Evolutionary conservation across 2,113 vertebrate genomes (phyloP).

Genomic region (Carlito syrichta): DNA sequence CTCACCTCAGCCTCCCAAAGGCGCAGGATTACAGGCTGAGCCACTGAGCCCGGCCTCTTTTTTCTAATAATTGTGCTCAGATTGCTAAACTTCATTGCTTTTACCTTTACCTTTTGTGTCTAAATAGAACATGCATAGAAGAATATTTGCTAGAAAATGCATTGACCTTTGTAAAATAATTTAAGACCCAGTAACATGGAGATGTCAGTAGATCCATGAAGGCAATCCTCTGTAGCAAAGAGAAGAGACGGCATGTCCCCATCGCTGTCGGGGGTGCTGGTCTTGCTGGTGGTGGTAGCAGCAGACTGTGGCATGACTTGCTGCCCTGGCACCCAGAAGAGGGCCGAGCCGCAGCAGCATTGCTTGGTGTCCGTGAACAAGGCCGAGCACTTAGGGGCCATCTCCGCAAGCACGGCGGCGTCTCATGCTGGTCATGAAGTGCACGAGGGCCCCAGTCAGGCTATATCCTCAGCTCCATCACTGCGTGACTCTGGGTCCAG

Average conservation of each 20-base stretch:
- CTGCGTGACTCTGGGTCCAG: not conserved
- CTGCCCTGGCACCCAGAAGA: not conserved
- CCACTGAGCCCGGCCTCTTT: too few species aligned
- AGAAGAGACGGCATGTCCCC: not conserved
- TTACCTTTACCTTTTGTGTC: conserved; percentile 24
- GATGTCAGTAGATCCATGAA: not conserved
- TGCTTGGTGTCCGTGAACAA: too few species aligned
- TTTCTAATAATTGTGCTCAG: not conserved
- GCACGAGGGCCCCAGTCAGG: not conserved
- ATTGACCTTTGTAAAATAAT: conserved; percentile 22
- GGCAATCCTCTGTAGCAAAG: not conserved
- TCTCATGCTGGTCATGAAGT: not conserved
- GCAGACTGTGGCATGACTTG: too few species aligned
- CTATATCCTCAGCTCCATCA: not conserved
- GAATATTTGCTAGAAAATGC: not conserved
- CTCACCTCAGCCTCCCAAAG: too few species aligned
- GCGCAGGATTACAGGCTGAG: too few species aligned
- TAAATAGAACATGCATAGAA: not conserved
- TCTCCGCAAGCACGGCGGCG: not conserved
- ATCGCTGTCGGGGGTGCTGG: too few species aligned
- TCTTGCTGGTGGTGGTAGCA: not conserved
- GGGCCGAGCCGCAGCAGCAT: too few species aligned
- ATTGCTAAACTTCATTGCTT: not conserved
- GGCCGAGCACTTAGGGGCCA: too few species aligned
- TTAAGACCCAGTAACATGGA: not conserved